These are phyloP conservation scores for Deilephila elpenor DNA, from an alignment of 2,888 invertebrate genomes.

Conservation along the genomic window DNA sequence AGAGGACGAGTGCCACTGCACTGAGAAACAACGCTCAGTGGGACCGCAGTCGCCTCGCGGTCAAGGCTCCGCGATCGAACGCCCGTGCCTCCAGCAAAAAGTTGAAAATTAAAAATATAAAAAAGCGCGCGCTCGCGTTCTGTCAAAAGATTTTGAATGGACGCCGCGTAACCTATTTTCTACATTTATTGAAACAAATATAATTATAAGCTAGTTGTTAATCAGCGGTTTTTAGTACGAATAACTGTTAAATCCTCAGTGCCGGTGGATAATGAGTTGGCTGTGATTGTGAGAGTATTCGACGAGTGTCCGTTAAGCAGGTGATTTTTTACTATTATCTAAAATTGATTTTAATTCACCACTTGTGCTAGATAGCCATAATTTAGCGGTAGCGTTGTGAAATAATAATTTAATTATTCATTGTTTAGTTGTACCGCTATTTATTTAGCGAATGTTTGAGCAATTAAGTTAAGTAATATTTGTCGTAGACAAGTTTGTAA, in stretches of 20 bases:
- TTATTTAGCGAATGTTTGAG: conserved; percentile 27
- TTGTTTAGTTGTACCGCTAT: conserved; percentile 33
- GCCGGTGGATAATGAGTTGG: conserved; percentile 79
- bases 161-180: conserved; percentile 38
- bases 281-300: conserved; percentile 76
- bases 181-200: conserved; percentile 24
- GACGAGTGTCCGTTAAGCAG: conserved; percentile 74
- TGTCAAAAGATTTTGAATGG: conserved; percentile 57
- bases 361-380: conserved; percentile 37
- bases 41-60: conserved; percentile 77
- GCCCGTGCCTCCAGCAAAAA: conserved; percentile 54
- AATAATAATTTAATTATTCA: conserved; percentile 49
- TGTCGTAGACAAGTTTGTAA: too few relatives aligned
- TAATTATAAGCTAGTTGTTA: conserved; percentile 50
- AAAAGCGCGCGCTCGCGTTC: conserved; percentile 76
- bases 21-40: conserved; percentile 68
- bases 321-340: conserved; percentile 55
- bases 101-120: conserved; percentile 58
- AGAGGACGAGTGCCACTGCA: conserved; percentile 64
- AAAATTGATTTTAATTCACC: conserved; percentile 18
- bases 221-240: conserved; percentile 68
- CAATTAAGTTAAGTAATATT: not conserved
- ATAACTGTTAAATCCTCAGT: conserved; percentile 77
- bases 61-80: conserved; percentile 73
- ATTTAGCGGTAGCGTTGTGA: conserved; percentile 42